A percentile compares a stretch with the other conserved stretches of the same genome.
phyloP scores from a whole-genome alignment of 1,140 invertebrate species.

The Luehdorfia chinensis region DNA sequence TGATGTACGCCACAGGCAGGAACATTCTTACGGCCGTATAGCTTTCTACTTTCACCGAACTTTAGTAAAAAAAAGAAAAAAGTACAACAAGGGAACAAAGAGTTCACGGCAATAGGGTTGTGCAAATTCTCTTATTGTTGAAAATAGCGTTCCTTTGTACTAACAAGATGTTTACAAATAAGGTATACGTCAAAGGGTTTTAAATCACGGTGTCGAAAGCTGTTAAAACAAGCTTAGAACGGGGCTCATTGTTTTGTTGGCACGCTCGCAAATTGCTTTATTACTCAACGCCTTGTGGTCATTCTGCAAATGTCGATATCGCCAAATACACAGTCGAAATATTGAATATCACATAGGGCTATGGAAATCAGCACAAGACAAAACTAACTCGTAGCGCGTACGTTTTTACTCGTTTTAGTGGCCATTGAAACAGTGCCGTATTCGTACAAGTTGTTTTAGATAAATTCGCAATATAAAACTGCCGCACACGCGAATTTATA shows the following conservation, averaged over 20 bases:
- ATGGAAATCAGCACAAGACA: neutral
- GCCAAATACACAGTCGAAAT: conserved; percentile 70
- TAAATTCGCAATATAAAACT: conserved; percentile 12
- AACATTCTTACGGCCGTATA: conserved; percentile 11
- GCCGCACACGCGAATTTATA: conserved; percentile 11
- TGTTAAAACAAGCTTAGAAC: conserved; percentile 74
- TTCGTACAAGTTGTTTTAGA: conserved; percentile 5
- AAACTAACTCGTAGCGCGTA: neutral
- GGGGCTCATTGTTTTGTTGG: conserved; percentile 68
- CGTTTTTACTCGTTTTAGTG: neutral
- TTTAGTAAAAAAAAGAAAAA: no score
- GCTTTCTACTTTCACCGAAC: conserved; percentile 49
- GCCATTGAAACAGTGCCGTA: conserved; percentile 1
- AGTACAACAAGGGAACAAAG: conserved; percentile 52
- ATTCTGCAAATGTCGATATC: conserved; percentile 66
- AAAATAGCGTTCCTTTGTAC: conserved; percentile 68
- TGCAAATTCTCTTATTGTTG: conserved; percentile 61
- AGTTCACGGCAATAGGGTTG: conserved; percentile 64
- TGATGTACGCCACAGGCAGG: no score
- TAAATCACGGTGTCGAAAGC: conserved; percentile 74
- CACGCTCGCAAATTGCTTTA: conserved; percentile 72
- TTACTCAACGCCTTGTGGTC: conserved; percentile 50
- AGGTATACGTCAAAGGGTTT: conserved; percentile 71
- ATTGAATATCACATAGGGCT: conserved; percentile 41
- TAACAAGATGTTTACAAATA: conserved; percentile 70